Base-by-base conservation (phyloP, 2,797 vertebrate genomes). In the Discoglossus pictus region DNA sequence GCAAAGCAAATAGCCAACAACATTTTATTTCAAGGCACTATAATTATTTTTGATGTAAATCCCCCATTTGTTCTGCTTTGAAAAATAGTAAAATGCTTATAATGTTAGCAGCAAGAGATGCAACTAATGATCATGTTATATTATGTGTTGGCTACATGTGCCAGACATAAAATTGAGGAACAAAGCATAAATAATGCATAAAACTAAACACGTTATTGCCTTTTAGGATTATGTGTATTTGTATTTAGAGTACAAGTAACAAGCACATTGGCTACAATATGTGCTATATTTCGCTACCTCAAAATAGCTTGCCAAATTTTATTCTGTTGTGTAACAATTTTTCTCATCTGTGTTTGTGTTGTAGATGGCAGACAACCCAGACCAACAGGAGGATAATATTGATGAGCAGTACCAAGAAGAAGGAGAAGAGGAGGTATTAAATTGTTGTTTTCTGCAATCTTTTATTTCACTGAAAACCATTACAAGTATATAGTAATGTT, bases 361-460 rank as follows among this genome's bases (percentile, higher is more conserved):
- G 74, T 84, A 99, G 97, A 89, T 99, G 88, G 95, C 93, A 65
- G 97, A 93, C 83, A 99, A 99, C 73, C 94, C 97, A 16, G 97
- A 99, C 84, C 94, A 99, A 74, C 96, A 99, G 81, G 97, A 99
- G 72, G 97, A 99, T 78, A 86, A 89, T 2, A 81, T 93, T 48
- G 95, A 99, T 50, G 95, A 98, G 7, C 96, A 98, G 51, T 99
- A 99, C 78, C 95, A 97, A 82, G 97, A 99, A 11, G 96, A 98
- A 40, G 90, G 85, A 34, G 97, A 98, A 68, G 96, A 98, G 11
- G 97, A 98, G 93, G 97, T 98, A 87, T 52, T 39, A 4, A 48
- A n/a, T 38, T 55, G 17, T 17, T 43, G 3, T 55, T 51, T 36
- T 23, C 2, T 44, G 12, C 23, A 58, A 9, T 36, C 12, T 6